Conservation (phyloP, 35 echinoderm and acorn worm genomes). For the Lytechinus pictus region DNA sequence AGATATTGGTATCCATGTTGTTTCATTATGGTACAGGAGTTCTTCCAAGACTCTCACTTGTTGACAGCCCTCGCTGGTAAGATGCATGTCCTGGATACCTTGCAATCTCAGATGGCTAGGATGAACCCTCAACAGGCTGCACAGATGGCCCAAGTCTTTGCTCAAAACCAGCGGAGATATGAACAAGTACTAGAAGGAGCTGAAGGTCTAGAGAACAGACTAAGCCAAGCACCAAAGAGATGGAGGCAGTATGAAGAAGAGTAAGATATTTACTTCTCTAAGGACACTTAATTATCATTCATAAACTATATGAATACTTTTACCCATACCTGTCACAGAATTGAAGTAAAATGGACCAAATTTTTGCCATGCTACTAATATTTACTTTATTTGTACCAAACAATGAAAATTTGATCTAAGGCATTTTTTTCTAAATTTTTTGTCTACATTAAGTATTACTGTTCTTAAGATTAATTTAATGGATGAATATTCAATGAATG, state of each 20-base stretch:
- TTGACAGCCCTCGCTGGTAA: conserved; percentile 15
- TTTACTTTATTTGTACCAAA: no score
- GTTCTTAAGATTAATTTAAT: no score
- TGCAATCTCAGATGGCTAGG: neutral
- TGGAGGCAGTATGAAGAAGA: conserved; percentile 52
- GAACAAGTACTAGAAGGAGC: neutral
- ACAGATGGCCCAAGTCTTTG: neutral
- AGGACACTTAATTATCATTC: no score
- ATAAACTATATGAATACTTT: no score
- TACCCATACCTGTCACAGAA: no score
- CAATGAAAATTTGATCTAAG: no score
- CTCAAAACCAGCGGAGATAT: neutral
- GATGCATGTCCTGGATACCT: conserved; percentile 37
- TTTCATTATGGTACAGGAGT: neutral
- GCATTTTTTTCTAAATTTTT: no score
- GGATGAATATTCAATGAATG: no score
- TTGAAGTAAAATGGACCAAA: no score
- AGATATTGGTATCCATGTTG: no score
- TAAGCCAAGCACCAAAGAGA: conserved; percentile 36
- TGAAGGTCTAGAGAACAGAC: conserved; percentile 16
- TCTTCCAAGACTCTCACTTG: conserved; percentile 28
- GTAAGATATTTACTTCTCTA: neutral
- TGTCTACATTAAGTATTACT: no score
- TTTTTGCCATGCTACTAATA: no score
- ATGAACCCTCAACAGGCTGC: neutral